A percentile compares a stretch with the other conserved stretches of the same genome.
Evolutionary conservation across 2,797 vertebrate species (phyloP).

Genomic region (Anas bernieri): DNA sequence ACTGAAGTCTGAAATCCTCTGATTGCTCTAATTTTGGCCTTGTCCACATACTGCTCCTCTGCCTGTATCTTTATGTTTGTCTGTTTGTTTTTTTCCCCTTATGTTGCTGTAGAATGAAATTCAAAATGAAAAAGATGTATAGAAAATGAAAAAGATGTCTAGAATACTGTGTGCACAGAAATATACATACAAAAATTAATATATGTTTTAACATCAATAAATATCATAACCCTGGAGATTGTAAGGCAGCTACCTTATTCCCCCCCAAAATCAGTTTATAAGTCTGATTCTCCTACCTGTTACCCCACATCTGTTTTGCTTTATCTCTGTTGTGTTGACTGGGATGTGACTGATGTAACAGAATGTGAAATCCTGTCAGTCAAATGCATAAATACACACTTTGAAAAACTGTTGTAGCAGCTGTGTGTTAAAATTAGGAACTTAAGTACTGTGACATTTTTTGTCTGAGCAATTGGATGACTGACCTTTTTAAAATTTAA

Average conservation of each 20-base stretch:
- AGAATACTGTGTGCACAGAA: not conserved
- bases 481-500: constrained; percentile 42
- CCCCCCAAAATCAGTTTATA: not conserved
- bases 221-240: not conserved
- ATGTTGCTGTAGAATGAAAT: not conserved
- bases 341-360: not conserved
- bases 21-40: constrained; percentile 27
- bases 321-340: not conserved
- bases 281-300: not conserved
- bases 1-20: constrained; percentile 13
- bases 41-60: not conserved
- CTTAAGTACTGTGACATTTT: not conserved
- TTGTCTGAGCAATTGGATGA: not conserved
- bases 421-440: constrained; percentile 1
- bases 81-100: not conserved
- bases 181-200: not conserved
- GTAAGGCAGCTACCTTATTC: not conserved
- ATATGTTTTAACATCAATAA: not conserved
- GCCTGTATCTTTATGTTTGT: not conserved
- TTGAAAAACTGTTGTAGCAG: not conserved
- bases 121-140: not conserved
- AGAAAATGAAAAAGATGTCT: not conserved
- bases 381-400: not conserved
- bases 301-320: not conserved
- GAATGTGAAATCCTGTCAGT: not conserved